Evolutionary conservation across 2,113 vertebrate species (phyloP), one percentile per base, ranked within the genome.

Genomic region (Chiloscyllium plagiosum): DNA sequence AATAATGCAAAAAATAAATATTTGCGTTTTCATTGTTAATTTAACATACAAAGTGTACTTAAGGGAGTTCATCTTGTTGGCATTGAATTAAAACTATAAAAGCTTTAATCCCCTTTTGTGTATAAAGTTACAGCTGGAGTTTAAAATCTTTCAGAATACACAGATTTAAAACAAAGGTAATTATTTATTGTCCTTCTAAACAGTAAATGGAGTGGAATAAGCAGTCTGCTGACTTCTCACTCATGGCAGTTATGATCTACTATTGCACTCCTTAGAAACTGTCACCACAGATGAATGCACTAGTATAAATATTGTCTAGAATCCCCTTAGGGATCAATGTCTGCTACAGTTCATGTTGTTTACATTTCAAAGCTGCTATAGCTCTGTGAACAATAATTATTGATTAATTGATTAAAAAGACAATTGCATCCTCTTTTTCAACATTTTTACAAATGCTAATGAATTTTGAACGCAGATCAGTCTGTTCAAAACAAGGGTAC

Each of bases 21-120:
- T 98, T 98, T 98, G 98, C 98, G 98, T 98, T 99, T 97, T 98
- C 98, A 98, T 98, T 98, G 98, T 98, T 99, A 99, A 99, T 99
- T 98, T 98, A 98, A 98, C 98, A 98, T 97, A 97, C 98, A 98
- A 98, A 99, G 98, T 97, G 97, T 98, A 97, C 98, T 98, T 97
- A 97, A 97, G 99, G 98, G 98, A 98, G 98, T 98, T 98, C 98
- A 98, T 98, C 98, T 98, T 98, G 98, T 98, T 98, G 98, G 98
- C 97, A 98, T 97, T 97, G 97, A 98, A 98, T 98, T 98, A 98
- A 99, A 99, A 98, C 98, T 97, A 97, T 98, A 98, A 98, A 98
- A 97, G 97, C 94, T 95, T 95, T 95, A 95, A 90, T 90, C 42
- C 37, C 94, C 42, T 95, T 72, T 47, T 72, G 42, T 72, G 94